Conservation (phyloP, 2,797 vertebrate species). For the Scolopax rusticola region DNA sequence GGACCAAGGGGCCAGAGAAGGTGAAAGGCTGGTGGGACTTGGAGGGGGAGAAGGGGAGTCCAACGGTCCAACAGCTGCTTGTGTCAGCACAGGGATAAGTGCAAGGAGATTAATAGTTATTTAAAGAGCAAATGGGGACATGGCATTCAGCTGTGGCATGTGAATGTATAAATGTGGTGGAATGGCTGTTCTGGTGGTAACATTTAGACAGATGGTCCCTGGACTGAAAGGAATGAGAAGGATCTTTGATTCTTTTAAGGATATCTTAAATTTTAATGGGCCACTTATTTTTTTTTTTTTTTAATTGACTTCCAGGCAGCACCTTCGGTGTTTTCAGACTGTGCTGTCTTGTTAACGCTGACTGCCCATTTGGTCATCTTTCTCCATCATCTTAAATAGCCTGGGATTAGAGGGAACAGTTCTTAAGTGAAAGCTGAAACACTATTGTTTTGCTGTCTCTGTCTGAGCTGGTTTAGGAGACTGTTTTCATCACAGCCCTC, state of each 20-base stretch:
- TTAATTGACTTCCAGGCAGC: not conserved
- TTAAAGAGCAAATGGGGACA: conserved; percentile 86
- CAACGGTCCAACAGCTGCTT: conserved; percentile 86
- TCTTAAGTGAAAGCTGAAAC: conserved; percentile 60
- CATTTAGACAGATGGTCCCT: conserved; percentile 79
- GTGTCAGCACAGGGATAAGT: conserved; percentile 85
- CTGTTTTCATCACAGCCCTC: conserved; percentile 32
- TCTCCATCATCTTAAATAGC: not conserved
- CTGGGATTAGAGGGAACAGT: conserved; percentile 20
- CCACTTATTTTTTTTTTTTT: not conserved
- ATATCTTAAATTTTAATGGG: conserved; percentile 35
- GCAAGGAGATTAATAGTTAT: conserved; percentile 90
- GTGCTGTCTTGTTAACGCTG: not conserved
- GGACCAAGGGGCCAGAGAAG: conserved; percentile 24
- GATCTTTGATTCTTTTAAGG: conserved; percentile 62
- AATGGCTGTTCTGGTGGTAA: conserved; percentile 73
- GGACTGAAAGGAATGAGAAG: conserved; percentile 79
- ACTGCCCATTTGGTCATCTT: not conserved
- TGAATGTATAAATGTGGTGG: conserved; percentile 84
- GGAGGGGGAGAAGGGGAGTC: not conserved
- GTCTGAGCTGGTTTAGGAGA: conserved; percentile 31
- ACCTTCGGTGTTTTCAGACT: not conserved
- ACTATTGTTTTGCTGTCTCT: conserved; percentile 58
- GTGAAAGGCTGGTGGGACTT: conserved; percentile 24
- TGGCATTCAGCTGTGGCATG: conserved; percentile 88